phyloP scores from a whole-genome alignment of 2,888 invertebrate genomes.

The Actias luna region DNA sequence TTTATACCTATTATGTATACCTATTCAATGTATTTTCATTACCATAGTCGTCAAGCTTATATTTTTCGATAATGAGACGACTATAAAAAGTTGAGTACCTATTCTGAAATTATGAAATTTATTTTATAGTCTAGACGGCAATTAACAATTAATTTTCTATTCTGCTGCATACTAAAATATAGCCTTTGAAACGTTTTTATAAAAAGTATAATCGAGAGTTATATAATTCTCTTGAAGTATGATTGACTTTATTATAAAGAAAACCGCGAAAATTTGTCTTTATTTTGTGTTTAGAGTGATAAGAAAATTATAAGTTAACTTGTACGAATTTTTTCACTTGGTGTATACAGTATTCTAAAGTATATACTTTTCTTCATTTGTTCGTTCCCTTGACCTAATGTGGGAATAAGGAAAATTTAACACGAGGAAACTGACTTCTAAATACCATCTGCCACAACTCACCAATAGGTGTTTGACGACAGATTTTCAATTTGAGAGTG shows the following conservation, averaged over 20 bases:
- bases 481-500: too few relatives aligned
- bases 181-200: background rate
- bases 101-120: background rate
- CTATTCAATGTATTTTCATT: background rate
- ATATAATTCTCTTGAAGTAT: background rate
- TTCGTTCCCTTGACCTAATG: too few relatives aligned
- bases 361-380: too few relatives aligned
- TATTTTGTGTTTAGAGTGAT: too few relatives aligned
- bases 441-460: too few relatives aligned
- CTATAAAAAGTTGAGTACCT: background rate
- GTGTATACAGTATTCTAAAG: too few relatives aligned
- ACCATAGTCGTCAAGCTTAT: background rate
- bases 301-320: too few relatives aligned
- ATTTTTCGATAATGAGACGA: background rate
- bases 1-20: too few relatives aligned
- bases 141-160: conserved; percentile 17
- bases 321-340: too few relatives aligned
- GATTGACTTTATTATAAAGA: background rate
- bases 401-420: too few relatives aligned
- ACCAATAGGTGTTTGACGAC: too few relatives aligned
- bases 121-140: conserved; percentile 13
- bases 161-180: background rate
- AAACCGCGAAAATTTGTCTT: background rate
- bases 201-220: background rate
- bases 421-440: too few relatives aligned